Percentiles rank a stretch among this genome's conserved stretches.
These are phyloP conservation scores for Turritopsis rubra DNA, from an alignment of 30 jellyfish, hydroid and myxozoan genomes.

Conservation along the genomic window DNA sequence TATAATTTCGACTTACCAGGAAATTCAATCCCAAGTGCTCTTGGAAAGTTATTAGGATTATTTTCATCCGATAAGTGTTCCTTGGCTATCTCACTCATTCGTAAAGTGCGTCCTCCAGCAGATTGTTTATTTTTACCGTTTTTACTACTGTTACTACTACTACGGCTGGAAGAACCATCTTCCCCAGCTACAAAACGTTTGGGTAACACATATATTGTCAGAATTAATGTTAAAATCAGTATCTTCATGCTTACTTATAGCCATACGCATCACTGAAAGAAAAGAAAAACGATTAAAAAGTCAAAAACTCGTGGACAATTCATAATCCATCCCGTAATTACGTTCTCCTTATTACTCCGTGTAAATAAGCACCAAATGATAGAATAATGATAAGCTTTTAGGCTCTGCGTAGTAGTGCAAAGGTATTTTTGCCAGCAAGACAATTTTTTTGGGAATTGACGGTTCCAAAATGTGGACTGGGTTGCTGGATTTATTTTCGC, in stretches of 20 bases:
- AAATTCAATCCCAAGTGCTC: slow-evolving; percentile 29
- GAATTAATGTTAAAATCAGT: too few species aligned
- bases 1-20: slow-evolving; percentile 31
- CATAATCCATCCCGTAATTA: background rate
- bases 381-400: too few species aligned
- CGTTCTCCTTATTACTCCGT: background rate
- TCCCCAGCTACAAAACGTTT: background rate
- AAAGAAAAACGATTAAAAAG: background rate
- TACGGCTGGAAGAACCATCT: background rate
- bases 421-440: too few species aligned
- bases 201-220: background rate
- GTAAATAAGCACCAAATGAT: background rate
- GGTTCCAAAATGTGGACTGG: too few species aligned
- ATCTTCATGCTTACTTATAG: background rate
- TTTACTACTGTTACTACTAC: background rate
- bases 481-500: too few species aligned
- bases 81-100: slow-evolving; percentile 30
- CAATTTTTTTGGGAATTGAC: too few species aligned
- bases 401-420: too few species aligned
- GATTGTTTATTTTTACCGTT: background rate
- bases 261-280: background rate
- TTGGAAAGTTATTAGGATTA: slow-evolving; percentile 32
- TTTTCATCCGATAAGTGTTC: slow-evolving; percentile 32
- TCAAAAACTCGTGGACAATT: background rate
- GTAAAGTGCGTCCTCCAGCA: background rate